phyloP scores from a whole-genome alignment of 2,113 vertebrate species.

The Aleadryas rufinucha region DNA sequence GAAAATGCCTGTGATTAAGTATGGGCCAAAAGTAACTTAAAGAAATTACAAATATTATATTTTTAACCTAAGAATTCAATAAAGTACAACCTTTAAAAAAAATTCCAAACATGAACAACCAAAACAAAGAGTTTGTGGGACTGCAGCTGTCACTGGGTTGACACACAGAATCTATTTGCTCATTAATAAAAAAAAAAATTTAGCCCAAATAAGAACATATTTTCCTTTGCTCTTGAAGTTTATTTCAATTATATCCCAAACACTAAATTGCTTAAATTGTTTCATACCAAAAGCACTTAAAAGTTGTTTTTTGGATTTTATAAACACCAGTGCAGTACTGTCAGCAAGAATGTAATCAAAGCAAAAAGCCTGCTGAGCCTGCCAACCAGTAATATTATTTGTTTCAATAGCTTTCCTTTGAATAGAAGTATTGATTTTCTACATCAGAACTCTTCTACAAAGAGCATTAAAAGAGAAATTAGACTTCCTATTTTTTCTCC shows the following conservation, averaged over 20 bases:
- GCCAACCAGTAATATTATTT: constrained; percentile 43
- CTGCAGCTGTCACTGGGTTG: not conserved
- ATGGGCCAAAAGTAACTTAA: not conserved
- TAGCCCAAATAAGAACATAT: not conserved
- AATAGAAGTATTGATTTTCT: constrained; percentile 60
- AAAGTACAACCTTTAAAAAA: not conserved
- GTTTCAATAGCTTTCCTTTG: constrained; percentile 40
- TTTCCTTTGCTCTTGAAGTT: not conserved
- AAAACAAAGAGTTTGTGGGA: not conserved
- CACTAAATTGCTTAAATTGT: not conserved
- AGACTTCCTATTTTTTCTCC: constrained; percentile 14
- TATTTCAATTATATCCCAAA: not conserved
- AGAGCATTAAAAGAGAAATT: constrained; percentile 50
- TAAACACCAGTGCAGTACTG: not conserved
- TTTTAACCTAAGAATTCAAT: not conserved
- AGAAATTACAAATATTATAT: not conserved
- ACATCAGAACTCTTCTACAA: constrained; percentile 18
- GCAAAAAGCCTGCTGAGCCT: not conserved
- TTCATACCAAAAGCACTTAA: not conserved
- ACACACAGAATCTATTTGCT: not conserved
- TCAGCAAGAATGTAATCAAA: constrained; percentile 21
- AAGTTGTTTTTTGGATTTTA: not conserved
- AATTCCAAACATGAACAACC: not conserved
- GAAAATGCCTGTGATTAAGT: not conserved
- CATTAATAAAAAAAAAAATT: not conserved